Conservation (phyloP, 2,113 vertebrate species). For the Eurystomus gularis region DNA sequence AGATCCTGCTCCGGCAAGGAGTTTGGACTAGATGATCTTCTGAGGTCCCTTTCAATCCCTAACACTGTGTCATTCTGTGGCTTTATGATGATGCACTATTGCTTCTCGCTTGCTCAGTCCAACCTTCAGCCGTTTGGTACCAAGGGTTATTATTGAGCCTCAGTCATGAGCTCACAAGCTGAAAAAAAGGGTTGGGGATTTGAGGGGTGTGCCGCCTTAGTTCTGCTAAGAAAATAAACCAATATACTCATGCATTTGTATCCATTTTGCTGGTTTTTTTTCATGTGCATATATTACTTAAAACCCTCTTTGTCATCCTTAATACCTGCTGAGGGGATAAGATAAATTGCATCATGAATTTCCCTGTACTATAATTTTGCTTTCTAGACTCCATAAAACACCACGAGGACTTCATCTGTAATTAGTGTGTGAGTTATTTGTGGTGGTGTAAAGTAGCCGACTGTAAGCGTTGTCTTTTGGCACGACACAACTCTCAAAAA, state of each 20-base stretch:
- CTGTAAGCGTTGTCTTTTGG: conserved; percentile 56
- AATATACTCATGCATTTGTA: neutral
- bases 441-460: neutral
- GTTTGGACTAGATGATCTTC: no score
- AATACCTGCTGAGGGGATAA: neutral
- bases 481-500: conserved; percentile 44
- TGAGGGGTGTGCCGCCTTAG: neutral
- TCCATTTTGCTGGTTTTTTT: neutral
- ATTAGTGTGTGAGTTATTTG: conserved; percentile 26
- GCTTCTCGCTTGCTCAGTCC: neutral
- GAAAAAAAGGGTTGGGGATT: neutral
- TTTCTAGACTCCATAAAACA: neutral
- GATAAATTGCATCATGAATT: neutral
- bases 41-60: no score
- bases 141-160: neutral
- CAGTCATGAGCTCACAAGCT: neutral
- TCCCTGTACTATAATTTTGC: neutral
- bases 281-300: neutral
- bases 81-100: neutral
- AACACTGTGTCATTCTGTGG: no score
- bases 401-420: neutral
- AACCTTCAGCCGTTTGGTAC: neutral
- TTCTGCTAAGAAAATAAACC: neutral
- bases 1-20: no score
- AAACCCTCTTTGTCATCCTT: neutral